Evolutionary conservation across 1,140 invertebrate genomes (phyloP), one percentile per base, ranked within the genome.

Genomic region (Bathynomus jamesi): DNA sequence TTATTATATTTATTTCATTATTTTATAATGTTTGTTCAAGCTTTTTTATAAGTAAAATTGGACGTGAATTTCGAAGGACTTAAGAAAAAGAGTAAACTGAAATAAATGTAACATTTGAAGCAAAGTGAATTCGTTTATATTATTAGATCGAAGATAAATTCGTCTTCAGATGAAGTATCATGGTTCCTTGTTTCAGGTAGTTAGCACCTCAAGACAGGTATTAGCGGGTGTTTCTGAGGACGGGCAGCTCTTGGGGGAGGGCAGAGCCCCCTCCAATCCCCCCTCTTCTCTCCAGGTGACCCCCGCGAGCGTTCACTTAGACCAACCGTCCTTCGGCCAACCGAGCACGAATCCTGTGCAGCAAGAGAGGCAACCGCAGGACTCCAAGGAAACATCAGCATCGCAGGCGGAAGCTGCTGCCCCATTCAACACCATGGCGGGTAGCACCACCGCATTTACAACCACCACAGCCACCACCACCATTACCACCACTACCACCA

Each of bases 151-250:
- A n/a, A n/a, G n/a, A n/a, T n/a, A n/a, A n/a, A n/a, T n/a, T n/a
- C n/a, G n/a, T n/a, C n/a, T n/a, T 64, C 69, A 70, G 73, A 60
- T 70, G 53, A 65, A 67, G 69, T 66, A 71, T 74, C 73, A 74
- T 71, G 73, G 65, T 31, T 68, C 69, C 73, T 74, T 69, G 30
- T 61, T 74, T 74, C 73, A 74, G 73, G 73, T 74, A 74, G 73
- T 74, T 74, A 74, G 73, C 73, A 65, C 73, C 65, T 67, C 73
- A 74, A 62, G 73, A 74, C 69, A 74, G 73, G 69, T 74, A 74
- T 74, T 74, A 74, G 69, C 63, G 73, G 73, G 65, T 70, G 72
- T 65, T 28, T 60, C 7, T 17, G 32, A 61, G 30, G 60, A 30
- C 68, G 68, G 67, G 65, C 72, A 73, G 62, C 73, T 63, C 60